phyloP scores from a whole-genome alignment of 2,797 vertebrate genomes.

The Epinephelus malabaricus region DNA sequence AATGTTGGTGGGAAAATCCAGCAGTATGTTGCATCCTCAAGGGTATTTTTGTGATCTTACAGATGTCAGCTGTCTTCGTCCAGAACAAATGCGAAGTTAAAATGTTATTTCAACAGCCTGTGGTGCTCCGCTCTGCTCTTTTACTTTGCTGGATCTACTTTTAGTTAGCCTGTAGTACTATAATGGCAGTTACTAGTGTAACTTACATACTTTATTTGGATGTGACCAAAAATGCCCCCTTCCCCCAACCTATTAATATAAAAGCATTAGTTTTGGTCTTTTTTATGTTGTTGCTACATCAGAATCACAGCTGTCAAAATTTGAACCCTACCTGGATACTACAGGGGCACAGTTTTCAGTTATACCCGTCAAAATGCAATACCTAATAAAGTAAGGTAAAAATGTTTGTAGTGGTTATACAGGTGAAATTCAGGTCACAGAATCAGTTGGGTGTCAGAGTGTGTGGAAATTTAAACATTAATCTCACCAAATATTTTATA shows the following conservation, averaged over 20 bases:
- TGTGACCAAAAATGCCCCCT: not conserved
- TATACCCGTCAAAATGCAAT: too few relatives aligned
- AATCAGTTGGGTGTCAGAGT: not conserved
- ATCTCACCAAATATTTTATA: not conserved
- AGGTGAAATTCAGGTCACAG: not conserved
- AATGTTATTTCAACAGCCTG: not conserved
- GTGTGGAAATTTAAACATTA: not conserved
- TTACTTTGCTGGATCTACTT: too few relatives aligned
- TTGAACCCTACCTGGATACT: not conserved
- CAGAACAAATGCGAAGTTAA: not conserved
- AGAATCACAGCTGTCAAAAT: not conserved
- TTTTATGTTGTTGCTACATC: not conserved
- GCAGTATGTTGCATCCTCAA: not conserved
- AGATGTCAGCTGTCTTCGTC: slow-evolving; percentile 3
- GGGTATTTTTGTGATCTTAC: not conserved
- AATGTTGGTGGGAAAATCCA: too few relatives aligned
- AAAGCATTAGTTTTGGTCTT: not conserved
- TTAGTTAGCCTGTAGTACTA: not conserved
- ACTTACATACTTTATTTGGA: not conserved
- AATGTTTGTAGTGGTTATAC: too few relatives aligned
- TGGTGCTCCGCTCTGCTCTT: not conserved
- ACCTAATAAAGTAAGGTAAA: too few relatives aligned
- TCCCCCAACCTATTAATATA: too few relatives aligned
- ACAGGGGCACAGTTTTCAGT: too few relatives aligned
- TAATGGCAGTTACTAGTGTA: not conserved